A percentile compares a stretch with the other conserved stretches of the same genome.
Conservation (phyloP, 2,797 vertebrate genomes). For the Lindbergichthys nudifrons region DNA sequence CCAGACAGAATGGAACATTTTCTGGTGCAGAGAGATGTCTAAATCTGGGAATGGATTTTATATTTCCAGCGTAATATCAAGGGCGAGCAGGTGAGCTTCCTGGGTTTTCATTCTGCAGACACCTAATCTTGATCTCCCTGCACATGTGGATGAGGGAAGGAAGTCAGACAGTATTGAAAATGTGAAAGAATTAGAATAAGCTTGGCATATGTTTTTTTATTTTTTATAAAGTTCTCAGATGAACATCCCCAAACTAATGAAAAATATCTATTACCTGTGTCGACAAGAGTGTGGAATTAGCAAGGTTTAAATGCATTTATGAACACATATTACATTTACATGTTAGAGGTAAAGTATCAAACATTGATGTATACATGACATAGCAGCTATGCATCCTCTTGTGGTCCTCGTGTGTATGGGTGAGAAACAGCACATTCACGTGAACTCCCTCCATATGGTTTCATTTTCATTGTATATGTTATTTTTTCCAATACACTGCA, state of each 20-base stretch:
- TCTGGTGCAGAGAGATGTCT: conserved; percentile 78
- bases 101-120: conserved; percentile 81
- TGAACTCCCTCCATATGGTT: conserved; percentile 29
- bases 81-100: conserved; percentile 82
- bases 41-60: conserved; percentile 84
- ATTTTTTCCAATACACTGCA: conserved; percentile 13
- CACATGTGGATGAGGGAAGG: conserved; percentile 74
- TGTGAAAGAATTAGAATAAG: conserved; percentile 71
- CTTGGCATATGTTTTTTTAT: conserved; percentile 48
- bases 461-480: conserved; percentile 28
- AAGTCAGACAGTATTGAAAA: conserved; percentile 72
- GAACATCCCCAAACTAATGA: conserved; percentile 57
- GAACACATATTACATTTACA: conserved; percentile 25
- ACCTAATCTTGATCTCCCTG: conserved; percentile 81
- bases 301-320: conserved; percentile 40
- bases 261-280: conserved; percentile 44
- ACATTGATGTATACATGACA: conserved; percentile 2
- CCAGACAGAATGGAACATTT: conserved; percentile 78
- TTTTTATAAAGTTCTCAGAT: conserved; percentile 44
- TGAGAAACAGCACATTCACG: conserved; percentile 18
- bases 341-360: conserved; percentile 9
- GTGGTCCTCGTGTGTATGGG: neutral
- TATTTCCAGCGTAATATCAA: conserved; percentile 83
- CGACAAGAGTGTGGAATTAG: conserved; percentile 29
- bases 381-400: conserved; percentile 2